Percentiles rank a stretch among this genome's conserved stretches.
Evolutionary conservation across 2,888 invertebrate species (phyloP).

Genomic region (Sepiola atlantica): DNA sequence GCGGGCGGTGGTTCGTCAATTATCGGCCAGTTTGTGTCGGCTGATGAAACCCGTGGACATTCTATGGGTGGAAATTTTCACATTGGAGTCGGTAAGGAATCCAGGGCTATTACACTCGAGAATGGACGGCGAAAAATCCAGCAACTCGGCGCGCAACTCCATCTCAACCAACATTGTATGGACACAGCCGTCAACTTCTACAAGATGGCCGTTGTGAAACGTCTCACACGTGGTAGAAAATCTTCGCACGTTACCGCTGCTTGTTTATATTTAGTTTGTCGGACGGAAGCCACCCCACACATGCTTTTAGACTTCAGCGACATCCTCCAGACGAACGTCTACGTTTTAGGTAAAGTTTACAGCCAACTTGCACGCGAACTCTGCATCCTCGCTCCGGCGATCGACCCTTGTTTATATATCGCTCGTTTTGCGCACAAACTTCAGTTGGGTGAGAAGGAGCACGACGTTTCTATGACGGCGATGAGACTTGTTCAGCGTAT

Average conservation of each 20-base stretch:
- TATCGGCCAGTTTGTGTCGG: conserved; percentile 93
- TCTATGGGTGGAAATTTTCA: conserved; percentile 74
- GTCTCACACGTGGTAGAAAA: conserved; percentile 88
- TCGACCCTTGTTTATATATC: conserved; percentile 95
- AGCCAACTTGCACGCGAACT: conserved; percentile 90
- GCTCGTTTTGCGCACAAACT: conserved; percentile 94
- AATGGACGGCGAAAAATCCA: conserved; percentile 90
- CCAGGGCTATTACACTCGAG: conserved; percentile 91
- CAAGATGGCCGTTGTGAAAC: conserved; percentile 75
- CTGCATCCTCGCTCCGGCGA: conserved; percentile 81
- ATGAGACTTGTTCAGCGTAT: conserved; percentile 94
- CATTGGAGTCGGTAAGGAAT: conserved; percentile 83
- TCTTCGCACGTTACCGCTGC: conserved; percentile 94
- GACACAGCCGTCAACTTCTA: conserved; percentile 84
- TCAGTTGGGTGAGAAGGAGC: conserved; percentile 92
- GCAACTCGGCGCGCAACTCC: conserved; percentile 88
- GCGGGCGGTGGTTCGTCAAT: conserved; percentile 90
- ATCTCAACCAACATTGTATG: conserved; percentile 90
- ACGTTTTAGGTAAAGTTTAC: conserved; percentile 88
- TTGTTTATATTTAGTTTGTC: conserved; percentile 96
- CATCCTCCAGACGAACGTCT: conserved; percentile 79
- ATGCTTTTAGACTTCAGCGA: conserved; percentile 97
- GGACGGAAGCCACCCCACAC: conserved; percentile 95
- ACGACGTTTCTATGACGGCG: conserved; percentile 96
- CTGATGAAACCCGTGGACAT: conserved; percentile 79